Conservation (phyloP, 2,797 vertebrate species). For the Sebastes minor region DNA sequence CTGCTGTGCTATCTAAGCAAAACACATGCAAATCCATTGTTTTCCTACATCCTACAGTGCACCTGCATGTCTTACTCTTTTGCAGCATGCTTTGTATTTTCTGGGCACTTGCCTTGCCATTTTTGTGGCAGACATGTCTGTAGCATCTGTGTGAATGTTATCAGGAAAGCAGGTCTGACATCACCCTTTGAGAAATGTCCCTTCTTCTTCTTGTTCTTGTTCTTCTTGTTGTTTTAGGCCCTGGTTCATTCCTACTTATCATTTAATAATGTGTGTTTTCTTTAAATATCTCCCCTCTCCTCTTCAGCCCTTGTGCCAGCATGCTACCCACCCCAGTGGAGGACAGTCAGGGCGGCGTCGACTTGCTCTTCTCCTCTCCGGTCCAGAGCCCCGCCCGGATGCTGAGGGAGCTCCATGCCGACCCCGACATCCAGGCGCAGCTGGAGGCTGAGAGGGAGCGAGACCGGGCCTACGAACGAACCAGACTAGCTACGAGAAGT, state of each 20-base stretch:
- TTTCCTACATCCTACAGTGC: background rate
- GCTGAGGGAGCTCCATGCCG: conserved; percentile 90
- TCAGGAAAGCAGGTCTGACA: background rate
- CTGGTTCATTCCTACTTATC: background rate
- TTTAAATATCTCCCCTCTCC: background rate
- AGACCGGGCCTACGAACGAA: conserved; percentile 87
- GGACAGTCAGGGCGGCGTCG: conserved; percentile 86
- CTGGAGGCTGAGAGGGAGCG: conserved; percentile 89
- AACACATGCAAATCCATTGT: background rate
- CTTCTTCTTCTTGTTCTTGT: background rate
- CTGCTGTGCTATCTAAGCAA: background rate
- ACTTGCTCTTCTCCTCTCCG: conserved; percentile 90
- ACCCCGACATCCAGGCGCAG: conserved; percentile 92
- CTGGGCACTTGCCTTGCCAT: background rate
- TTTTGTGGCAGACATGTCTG: background rate
- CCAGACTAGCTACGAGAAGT: conserved; percentile 81
- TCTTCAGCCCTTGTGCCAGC: conserved; percentile 88
- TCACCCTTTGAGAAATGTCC: background rate
- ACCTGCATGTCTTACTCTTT: background rate
- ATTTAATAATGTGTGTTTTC: background rate
- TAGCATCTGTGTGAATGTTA: background rate
- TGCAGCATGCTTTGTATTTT: background rate
- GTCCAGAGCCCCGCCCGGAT: conserved; percentile 86
- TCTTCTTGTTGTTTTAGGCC: background rate
- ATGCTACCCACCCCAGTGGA: conserved; percentile 91